These are phyloP conservation scores for Scomber scombrus DNA, from an alignment of 2,113 vertebrate species.

Conservation along the genomic window DNA sequence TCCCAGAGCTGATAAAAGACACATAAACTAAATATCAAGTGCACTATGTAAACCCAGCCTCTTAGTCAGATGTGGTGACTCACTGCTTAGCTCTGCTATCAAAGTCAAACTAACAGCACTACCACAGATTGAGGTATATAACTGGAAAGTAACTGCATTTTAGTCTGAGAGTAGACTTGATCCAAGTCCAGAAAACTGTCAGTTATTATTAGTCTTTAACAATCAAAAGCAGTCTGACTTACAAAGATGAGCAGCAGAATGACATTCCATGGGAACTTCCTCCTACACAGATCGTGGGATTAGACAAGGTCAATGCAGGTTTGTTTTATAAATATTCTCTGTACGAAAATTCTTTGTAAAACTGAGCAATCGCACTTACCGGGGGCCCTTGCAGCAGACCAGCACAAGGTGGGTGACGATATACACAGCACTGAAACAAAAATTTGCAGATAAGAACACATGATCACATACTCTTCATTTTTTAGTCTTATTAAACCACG, in stretches of 20 bases:
- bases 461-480: not conserved
- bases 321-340: not conserved
- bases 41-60: slow-evolving; percentile 19
- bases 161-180: not conserved
- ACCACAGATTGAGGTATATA: not conserved
- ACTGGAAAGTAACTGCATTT: not conserved
- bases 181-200: slow-evolving; percentile 9
- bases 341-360: not conserved
- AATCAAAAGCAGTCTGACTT: slow-evolving; percentile 75
- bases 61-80: slow-evolving; percentile 21
- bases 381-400: slow-evolving; percentile 93
- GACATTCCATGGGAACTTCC: slow-evolving; percentile 95
- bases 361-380: slow-evolving; percentile 85
- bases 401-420: slow-evolving; percentile 90
- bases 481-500: not conserved
- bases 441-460: slow-evolving; percentile 31
- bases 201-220: not conserved
- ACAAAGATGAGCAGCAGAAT: slow-evolving; percentile 93
- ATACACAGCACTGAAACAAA: slow-evolving; percentile 88
- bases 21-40: not conserved
- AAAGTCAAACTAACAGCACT: not conserved
- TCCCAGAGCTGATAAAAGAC: slow-evolving; percentile 31
- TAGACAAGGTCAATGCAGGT: not conserved
- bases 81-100: not conserved
- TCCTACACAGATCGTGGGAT: slow-evolving; percentile 81